Conservation (phyloP, 2,888 invertebrate species). For the Acrocera orbiculus region DNA sequence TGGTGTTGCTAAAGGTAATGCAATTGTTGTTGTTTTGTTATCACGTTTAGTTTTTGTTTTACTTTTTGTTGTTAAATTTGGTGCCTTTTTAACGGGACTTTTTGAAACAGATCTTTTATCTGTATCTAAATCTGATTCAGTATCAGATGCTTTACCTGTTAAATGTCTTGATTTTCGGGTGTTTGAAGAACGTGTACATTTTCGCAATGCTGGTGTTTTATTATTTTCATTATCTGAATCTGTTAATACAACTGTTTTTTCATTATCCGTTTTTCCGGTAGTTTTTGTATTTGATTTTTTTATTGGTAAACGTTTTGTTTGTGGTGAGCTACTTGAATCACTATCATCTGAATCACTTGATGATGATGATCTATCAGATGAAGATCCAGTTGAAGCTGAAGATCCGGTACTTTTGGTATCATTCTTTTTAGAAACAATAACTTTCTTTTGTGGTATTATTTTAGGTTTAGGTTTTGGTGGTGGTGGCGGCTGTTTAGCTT, state of each 20-base stretch:
- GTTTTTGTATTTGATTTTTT: conserved; percentile 15
- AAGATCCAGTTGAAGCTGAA: conserved; percentile 22
- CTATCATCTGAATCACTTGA: conserved; percentile 19
- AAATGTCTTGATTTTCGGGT: conserved; percentile 48
- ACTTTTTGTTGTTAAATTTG: conserved; percentile 25
- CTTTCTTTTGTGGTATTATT: conserved; percentile 18
- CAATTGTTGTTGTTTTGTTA: conserved; percentile 7
- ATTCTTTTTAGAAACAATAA: conserved; percentile 22
- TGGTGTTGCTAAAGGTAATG: conserved; percentile 16
- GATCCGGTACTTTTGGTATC: conserved; percentile 17
- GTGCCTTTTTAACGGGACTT: conserved; percentile 46
- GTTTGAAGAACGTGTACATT: conserved; percentile 50
- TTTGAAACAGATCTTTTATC: conserved; percentile 36
- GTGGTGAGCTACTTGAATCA: conserved; percentile 11
- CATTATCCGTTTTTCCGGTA: conserved; percentile 21
- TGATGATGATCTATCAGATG: conserved; percentile 17
- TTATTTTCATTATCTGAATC: conserved; percentile 34
- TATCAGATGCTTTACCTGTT: conserved; percentile 29
- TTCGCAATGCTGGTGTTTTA: conserved; percentile 31
- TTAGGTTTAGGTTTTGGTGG: conserved; percentile 18
- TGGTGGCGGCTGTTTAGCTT: conserved; percentile 27
- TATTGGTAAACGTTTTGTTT: conserved; percentile 8
- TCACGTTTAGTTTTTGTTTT: conserved; percentile 32
- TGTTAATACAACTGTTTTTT: conserved; percentile 34
- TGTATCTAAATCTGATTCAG: conserved; percentile 24